Evolutionary conservation across 1,140 invertebrate genomes (phyloP).

Genomic region (Scaptomyza montana): DNA sequence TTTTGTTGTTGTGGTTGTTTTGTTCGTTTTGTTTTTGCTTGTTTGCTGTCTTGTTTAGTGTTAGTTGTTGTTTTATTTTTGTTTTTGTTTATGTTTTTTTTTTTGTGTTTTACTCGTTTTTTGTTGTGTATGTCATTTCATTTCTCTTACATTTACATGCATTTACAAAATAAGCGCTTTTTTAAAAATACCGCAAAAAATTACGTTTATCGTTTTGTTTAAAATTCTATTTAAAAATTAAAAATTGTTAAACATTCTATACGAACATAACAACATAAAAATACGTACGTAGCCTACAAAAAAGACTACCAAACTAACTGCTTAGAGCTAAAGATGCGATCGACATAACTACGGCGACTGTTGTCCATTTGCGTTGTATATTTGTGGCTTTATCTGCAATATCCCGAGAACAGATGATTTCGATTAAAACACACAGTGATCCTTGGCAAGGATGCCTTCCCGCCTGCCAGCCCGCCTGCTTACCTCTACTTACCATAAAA

Average conservation of each 20-base stretch:
- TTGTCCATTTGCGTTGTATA: conserved; percentile 84
- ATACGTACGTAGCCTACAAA: conserved; percentile 65
- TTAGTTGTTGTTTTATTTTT: conserved; percentile 33
- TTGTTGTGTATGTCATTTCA: conserved; percentile 40
- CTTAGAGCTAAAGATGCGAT: conserved; percentile 83
- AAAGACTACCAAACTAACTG: conserved; percentile 81
- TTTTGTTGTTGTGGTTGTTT: conserved; percentile 40
- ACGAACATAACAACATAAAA: conserved; percentile 63
- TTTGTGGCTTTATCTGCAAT: conserved; percentile 82
- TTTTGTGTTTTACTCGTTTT: conserved; percentile 17
- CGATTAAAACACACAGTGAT: not conserved
- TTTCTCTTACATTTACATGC: conserved; percentile 82
- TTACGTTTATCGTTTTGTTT: conserved; percentile 75
- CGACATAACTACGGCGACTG: conserved; percentile 83
- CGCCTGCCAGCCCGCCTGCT: conserved; percentile 20
- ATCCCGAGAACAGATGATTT: not conserved
- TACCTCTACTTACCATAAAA: conserved; percentile 84
- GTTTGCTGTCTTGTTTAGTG: conserved; percentile 14
- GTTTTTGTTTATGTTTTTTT: conserved; percentile 11
- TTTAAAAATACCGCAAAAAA: conserved; percentile 84
- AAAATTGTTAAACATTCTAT: conserved; percentile 72
- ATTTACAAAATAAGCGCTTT: conserved; percentile 84
- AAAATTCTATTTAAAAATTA: conserved; percentile 81
- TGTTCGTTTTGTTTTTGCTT: conserved; percentile 50
- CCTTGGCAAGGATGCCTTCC: too few relatives aligned